Base-by-base conservation (phyloP, 2,888 invertebrate genomes). In the Spilosoma lubricipeda region DNA sequence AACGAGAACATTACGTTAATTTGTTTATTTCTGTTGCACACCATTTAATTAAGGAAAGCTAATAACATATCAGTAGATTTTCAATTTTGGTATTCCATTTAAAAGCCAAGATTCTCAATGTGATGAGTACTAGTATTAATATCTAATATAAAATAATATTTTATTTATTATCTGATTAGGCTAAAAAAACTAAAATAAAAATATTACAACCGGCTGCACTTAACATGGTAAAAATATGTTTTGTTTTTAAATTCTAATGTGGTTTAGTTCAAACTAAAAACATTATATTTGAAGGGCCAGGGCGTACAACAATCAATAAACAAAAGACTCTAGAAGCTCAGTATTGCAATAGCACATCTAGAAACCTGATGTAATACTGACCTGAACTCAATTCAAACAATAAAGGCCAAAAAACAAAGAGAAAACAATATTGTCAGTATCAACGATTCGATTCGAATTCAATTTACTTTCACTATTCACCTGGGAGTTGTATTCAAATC, bases 381-480 rank as follows among this genome's bases (percentile, higher is more conserved):
- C 78, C 75, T 80, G 78, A 70, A 77, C 77, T 76, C 70, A 45
- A 74, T 79, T 77, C 64, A 76, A 78, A 77, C 75, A 78, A 74
- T 75, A 67, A 64, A 76, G 72, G 72, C 68, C 66, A 78, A 80
- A 70, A 80, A 79, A 81, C 74, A 82, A 85, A 87, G 87, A 82
- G 89, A 89, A 89, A 89, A 82, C 83, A 84, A 82, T 83, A 84
- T 74, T 77, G 82, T 80, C 82, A 76, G 80, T 82, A 80, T 80
- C 77, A 78, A 80, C 80, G 81, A 84, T 80, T 81, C 82, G 81
- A 83, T 78, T 80, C 82, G 82, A 89, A 88, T 87, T 86, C 85
- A 89, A 88, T 88, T 88, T 85, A 87, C 91, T 91, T 90, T 90
- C 90, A 88, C 89, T 85, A 75, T 79, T 83, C 76, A 82, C 77